Percentiles rank a stretch among this genome's conserved stretches.
Evolutionary conservation across 2,888 invertebrate genomes (phyloP).

Genomic region (Coenonympha glycerion): DNA sequence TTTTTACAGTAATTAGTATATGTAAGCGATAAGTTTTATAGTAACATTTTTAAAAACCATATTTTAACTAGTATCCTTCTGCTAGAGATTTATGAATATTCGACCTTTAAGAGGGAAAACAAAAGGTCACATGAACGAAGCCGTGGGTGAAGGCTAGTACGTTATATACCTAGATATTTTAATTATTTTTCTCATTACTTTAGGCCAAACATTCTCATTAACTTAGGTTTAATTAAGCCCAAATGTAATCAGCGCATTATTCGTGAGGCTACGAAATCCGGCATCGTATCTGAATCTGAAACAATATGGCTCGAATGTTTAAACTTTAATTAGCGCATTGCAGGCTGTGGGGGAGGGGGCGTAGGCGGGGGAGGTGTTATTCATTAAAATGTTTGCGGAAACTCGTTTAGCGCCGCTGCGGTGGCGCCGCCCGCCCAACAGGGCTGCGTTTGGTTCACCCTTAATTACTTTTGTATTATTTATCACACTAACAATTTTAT

Average conservation of each 20-base stretch:
- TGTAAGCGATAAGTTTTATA: no score
- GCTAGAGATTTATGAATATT: no score
- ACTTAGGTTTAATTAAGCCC: constrained; percentile 32
- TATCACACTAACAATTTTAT: background rate
- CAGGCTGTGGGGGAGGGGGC: constrained; percentile 41
- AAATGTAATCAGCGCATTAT: constrained; percentile 41
- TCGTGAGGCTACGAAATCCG: constrained; percentile 47
- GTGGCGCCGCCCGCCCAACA: constrained; percentile 46
- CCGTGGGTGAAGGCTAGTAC: background rate
- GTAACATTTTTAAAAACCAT: no score
- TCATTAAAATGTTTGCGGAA: constrained; percentile 76
- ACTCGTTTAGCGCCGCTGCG: constrained; percentile 72
- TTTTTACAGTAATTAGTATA: no score
- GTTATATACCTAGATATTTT: constrained; percentile 21
- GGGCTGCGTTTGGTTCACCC: constrained; percentile 27
- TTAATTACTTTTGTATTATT: constrained; percentile 22
- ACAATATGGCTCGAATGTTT: constrained; percentile 75
- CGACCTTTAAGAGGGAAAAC: no score
- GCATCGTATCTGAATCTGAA: constrained; percentile 62
- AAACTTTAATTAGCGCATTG: constrained; percentile 75
- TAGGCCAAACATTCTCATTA: no score
- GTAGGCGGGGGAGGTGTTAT: constrained; percentile 59
- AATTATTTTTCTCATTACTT: constrained; percentile 32
- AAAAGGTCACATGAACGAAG: background rate
- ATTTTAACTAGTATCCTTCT: no score